Evolutionary conservation across 2,113 vertebrate species (phyloP), one percentile per base, ranked within the genome.

Genomic region (Elaphurus davidianus): DNA sequence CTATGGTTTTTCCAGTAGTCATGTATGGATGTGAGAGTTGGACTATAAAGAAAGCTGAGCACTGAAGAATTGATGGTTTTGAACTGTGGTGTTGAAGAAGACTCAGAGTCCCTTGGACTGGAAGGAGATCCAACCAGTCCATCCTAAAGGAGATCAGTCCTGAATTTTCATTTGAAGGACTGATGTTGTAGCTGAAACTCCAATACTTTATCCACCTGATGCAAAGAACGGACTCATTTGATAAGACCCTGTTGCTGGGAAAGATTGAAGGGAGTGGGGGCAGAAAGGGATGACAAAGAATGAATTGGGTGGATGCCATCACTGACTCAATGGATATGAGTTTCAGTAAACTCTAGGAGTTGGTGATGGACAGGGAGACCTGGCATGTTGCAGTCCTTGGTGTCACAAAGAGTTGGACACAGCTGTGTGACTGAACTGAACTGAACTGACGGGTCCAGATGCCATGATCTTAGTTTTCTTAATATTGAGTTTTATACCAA

Each of bases 391-490:
- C n/a, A 36, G 17, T 71, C n/a, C n/a, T 21, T 71, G n/a, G 9
- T 17, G n/a, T 36, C 2, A 0, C 64, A 71, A 9, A 71, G 2
- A 21, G 64, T 5, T 0, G 4, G n/a, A 71, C n/a, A 21, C 9
- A 3, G 11, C 55, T 71, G n/a, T 36, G 17, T 21, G 4, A 36
- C 64, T 67, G 64, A 71, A 71, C 64, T 36, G 8, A 67, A 67
- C 8, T 67, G 64, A 71, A 67, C 64, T 71, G n/a, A 71, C 9
- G 17, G n/a, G n/a, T 71, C n/a, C n/a, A 21, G 9, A 71, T 71
- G n/a, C 64, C n/a, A 36, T 36, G 17, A 11, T 11, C 64, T 71
- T 36, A 71, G 5, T 36, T 36, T 67, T 71, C 9, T 9, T 0
- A 71, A 36, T 71, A n/a, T 36, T 71, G n/a, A 71, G 17, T 71